A percentile compares a stretch with the other conserved stretches of the same genome.
Conservation (phyloP, 2,113 vertebrate genomes). For the Calyptommatus sinebrachiatus region DNA sequence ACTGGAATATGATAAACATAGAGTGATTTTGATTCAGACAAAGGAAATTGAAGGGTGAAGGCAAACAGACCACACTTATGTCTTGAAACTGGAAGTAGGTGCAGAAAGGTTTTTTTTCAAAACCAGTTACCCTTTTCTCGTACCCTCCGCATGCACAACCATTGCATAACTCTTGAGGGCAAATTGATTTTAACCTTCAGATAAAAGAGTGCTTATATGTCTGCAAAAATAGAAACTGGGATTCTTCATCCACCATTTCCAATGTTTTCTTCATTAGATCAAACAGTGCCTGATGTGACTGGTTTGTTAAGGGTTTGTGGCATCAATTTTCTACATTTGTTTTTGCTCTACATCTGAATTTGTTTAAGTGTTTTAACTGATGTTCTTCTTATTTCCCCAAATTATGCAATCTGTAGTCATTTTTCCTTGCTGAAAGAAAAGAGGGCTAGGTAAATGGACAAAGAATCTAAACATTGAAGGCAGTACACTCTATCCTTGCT, state of each 20-base stretch:
- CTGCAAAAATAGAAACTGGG: background rate
- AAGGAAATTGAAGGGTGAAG: too few relatives aligned
- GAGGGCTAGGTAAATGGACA: background rate
- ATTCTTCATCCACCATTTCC: background rate
- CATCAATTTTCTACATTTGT: background rate
- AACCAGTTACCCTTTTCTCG: too few relatives aligned
- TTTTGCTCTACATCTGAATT: background rate
- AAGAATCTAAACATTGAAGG: conserved; percentile 1
- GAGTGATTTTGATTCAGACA: too few relatives aligned
- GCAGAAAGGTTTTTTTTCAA: too few relatives aligned
- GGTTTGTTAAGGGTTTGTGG: background rate
- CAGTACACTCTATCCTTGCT: background rate
- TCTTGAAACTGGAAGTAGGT: too few relatives aligned
- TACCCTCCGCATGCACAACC: background rate
- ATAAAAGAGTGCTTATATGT: background rate
- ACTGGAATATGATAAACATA: too few relatives aligned
- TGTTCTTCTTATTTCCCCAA: background rate
- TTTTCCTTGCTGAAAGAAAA: background rate
- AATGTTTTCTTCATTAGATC: background rate
- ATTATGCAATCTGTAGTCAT: background rate
- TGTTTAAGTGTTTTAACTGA: background rate
- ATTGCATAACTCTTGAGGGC: too few relatives aligned
- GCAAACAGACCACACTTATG: too few relatives aligned
- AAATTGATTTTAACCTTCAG: background rate
- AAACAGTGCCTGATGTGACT: background rate